Base-by-base conservation (phyloP, 2,113 vertebrate species). In the Nanorana parkeri region DNA sequence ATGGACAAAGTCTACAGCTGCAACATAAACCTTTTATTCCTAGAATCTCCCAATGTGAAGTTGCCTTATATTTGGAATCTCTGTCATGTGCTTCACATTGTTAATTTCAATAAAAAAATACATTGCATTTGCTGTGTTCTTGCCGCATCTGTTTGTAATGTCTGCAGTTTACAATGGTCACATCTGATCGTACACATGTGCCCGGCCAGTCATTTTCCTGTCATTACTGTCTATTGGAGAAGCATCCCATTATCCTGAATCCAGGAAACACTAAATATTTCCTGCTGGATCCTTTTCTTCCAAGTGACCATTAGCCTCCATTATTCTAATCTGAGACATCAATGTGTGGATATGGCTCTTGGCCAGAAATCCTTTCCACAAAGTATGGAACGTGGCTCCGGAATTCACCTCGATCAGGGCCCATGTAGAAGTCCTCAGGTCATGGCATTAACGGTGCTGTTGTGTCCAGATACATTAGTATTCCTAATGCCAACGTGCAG, bases 261-360 rank as follows among this genome's bases (percentile, higher is more conserved):
- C 65, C 28, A 24, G 65, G 65, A 67, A 32, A 32, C 8, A 19
- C 65, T 67, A 67, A 67, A 32, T 32, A 67, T 67, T 26, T 73
- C 15, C 17, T n/a, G 32, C 51, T 13, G 51, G 15, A 54, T 55
- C 54, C 23, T 56, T n/a, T 58, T 29, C 16, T 20, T 32, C 58
- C 26, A 32, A 5, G 8, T 61, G 19, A 2, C 73, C 29, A 76
- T 60, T 41, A 41, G 20, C n/a, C 28, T n/a, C 47, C 28, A 24
- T 23, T 74, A 19, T 41, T 15, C 10, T 47, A 23, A 36, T 47
- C 3, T 66, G 8, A 52, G 41, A 54, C 19, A 3, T 69, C 68
- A 4, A 19, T 32, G 24, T 73, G 52, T n/a, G 28, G 69, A 28
- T 17, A 0, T 28, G 58, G 20, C 21, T 20, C 21, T n/a, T 24